Conservation (phyloP, 1,140 invertebrate genomes). For the Sitobion miscanthi region DNA sequence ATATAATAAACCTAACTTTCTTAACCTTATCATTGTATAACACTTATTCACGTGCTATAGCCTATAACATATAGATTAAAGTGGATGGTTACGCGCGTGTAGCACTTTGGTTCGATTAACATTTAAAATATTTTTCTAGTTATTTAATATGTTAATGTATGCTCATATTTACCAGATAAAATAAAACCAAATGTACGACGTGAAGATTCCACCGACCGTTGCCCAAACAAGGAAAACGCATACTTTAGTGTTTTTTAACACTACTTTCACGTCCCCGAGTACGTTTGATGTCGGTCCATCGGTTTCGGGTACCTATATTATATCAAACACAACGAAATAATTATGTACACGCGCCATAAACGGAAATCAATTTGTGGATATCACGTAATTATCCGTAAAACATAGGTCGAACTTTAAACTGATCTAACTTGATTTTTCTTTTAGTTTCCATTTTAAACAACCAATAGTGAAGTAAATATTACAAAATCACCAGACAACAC, state of each 20-base stretch:
- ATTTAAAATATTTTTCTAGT: background rate
- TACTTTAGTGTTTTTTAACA: conserved; percentile 71
- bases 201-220: conserved; percentile 81
- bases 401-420: too few relatives aligned
- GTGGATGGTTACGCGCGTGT: too few relatives aligned
- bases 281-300: conserved; percentile 64
- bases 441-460: too few relatives aligned
- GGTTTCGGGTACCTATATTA: conserved; percentile 8
- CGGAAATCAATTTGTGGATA: background rate
- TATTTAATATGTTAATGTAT: background rate
- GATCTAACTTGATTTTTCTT: too few relatives aligned
- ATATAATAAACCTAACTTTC: too few relatives aligned
- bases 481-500: too few relatives aligned
- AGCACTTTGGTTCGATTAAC: background rate
- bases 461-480: too few relatives aligned
- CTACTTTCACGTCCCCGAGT: conserved; percentile 68
- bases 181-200: conserved; percentile 86
- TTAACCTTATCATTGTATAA: too few relatives aligned
- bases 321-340: background rate
- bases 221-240: conserved; percentile 79
- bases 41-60: too few relatives aligned
- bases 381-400: background rate
- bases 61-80: too few relatives aligned
- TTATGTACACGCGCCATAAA: background rate
- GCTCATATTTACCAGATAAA: background rate